phyloP scores from a whole-genome alignment of 2,797 vertebrate genomes.

The Hydrolagus colliei region DNA sequence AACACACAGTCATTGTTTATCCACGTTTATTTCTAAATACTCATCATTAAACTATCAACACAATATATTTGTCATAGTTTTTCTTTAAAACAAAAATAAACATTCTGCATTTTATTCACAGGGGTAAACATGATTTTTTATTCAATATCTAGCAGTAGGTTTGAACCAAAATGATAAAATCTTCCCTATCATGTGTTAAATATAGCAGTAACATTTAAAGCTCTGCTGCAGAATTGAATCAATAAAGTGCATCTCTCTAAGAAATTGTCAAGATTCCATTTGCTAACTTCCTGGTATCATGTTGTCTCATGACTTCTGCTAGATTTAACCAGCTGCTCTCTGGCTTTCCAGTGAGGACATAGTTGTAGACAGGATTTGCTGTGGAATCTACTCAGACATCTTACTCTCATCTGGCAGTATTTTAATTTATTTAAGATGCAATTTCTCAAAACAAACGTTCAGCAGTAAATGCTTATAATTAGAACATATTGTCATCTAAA shows the following conservation, averaged over 20 bases:
- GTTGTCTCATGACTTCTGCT: neutral
- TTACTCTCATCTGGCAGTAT: neutral
- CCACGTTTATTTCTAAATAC: no score
- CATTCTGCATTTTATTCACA: neutral
- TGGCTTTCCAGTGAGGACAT: neutral
- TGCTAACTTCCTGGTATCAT: neutral
- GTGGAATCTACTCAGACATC: no score
- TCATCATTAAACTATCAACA: no score
- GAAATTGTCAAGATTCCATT: neutral
- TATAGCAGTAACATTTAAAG: neutral
- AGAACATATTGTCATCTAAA: no score
- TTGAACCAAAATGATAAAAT: neutral
- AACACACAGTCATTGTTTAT: no score
- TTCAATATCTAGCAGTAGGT: neutral
- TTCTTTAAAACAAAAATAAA: neutral
- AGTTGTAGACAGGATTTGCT: neutral
- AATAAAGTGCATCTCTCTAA: neutral
- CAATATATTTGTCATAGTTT: no score
- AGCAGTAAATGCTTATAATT: neutral
- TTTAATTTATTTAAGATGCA: neutral
- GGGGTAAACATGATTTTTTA: neutral
- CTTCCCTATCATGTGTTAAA: neutral
- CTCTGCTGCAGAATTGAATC: neutral
- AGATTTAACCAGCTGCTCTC: neutral
- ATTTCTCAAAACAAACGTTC: neutral